Base-by-base conservation (phyloP, 2,888 invertebrate genomes). In the Pocota personata region DNA sequence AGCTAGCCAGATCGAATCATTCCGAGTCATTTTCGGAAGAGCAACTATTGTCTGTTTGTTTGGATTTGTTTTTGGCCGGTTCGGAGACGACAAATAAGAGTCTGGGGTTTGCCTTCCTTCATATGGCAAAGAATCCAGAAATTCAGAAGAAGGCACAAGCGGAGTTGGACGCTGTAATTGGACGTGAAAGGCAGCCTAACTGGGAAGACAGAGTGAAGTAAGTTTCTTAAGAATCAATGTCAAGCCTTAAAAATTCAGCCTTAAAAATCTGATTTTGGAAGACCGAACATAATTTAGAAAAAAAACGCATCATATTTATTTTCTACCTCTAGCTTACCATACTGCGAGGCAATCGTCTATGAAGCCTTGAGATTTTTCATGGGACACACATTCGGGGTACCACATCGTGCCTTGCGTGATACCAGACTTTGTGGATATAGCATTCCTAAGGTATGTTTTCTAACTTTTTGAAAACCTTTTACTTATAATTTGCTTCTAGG, bases 11-110 rank as follows among this genome's bases (percentile, higher is more conserved):
- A 3, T 92, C 94, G 16, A 94, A 94, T 80, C 94, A 94, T 69
- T 93, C 93, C 2, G 91, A 93, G 0, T 94, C 94, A 2, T 95
- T 95, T 90, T 93, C 94, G 87, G 97, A 97, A 90, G 94, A 94
- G 7, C 97, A 97, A 89, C 92, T 97, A 66, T 91, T 97, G 75
- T 96, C 97, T 0, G 95, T 96, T 89, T 97, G 97, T 89, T 93
- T 97, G 94, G 97, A 97, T 89, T 94, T 97, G 94, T 97, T 97
- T 89, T 95, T 97, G 94, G 97, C 97, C 21, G 97, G 97, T 0
- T 96, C 97, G 0, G 97, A 97, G 92, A 97, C 97, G 0, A 97
- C 97, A 0, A 95, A 95, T 66, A 97, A 97, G 90, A 95, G 95
- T 35, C 93, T 97, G 89, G 95, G 95, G 30, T 97, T 97, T 89